Evolutionary conservation across 2,113 vertebrate species (phyloP).

Genomic region (Brachyhypopomus gauderio): DNA sequence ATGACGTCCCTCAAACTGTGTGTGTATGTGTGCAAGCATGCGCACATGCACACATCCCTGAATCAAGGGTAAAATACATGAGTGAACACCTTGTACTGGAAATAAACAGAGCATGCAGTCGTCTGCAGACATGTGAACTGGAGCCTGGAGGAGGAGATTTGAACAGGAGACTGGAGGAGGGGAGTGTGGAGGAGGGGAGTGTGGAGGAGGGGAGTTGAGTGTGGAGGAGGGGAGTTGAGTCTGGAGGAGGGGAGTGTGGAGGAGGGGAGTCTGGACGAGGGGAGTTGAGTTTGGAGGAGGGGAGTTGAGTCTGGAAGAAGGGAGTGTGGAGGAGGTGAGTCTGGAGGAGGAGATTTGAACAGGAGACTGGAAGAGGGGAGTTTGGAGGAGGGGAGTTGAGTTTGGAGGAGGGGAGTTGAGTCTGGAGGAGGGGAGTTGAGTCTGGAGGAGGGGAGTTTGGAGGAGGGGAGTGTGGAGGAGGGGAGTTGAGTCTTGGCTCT

Average conservation of each 20-base stretch:
- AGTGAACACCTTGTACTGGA: constrained; percentile 16
- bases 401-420: too few relatives aligned
- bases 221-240: too few relatives aligned
- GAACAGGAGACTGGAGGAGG: neutral
- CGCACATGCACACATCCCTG: too few relatives aligned
- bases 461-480: neutral
- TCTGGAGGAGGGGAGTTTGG: too few relatives aligned
- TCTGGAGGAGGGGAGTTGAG: too few relatives aligned
- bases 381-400: too few relatives aligned
- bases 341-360: neutral
- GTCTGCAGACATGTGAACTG: neutral
- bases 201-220: too few relatives aligned
- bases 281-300: neutral
- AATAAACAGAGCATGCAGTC: constrained; percentile 17
- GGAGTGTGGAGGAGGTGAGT: too few relatives aligned
- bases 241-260: too few relatives aligned
- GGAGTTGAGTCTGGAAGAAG: neutral
- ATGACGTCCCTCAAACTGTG: neutral
- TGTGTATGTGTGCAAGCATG: neutral
- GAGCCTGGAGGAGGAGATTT: neutral
- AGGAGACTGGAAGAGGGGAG: too few relatives aligned
- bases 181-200: too few relatives aligned
- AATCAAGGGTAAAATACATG: neutral
- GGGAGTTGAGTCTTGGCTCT: neutral
- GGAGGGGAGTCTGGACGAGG: neutral